phyloP scores from a whole-genome alignment of 1,140 invertebrate genomes.

The Leptopilina boulardi region DNA sequence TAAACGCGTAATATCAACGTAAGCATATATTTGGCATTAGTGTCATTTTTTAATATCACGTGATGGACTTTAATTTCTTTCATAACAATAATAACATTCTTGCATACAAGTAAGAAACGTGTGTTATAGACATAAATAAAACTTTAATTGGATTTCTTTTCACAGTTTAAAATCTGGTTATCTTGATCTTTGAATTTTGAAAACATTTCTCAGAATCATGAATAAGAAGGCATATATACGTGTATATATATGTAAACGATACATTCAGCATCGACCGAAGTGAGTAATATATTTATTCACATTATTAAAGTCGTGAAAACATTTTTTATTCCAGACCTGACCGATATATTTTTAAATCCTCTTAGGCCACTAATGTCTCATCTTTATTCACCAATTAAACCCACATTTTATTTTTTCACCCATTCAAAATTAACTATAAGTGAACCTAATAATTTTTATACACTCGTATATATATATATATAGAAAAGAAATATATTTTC shows the following conservation, averaged over 20 bases:
- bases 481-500: neutral
- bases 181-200: slow-evolving; percentile 25
- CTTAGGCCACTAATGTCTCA: neutral
- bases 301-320: neutral
- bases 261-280: neutral
- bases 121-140: neutral
- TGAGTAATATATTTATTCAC: neutral
- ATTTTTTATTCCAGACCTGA: slow-evolving; percentile 8
- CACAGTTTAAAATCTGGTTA: slow-evolving; percentile 2
- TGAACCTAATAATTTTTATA: neutral
- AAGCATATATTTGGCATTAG: neutral
- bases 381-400: slow-evolving; percentile 11
- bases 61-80: neutral
- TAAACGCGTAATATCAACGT: no score
- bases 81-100: neutral
- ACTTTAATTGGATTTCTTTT: slow-evolving; percentile 21
- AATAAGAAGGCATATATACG: neutral
- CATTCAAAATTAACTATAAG: neutral
- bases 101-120: neutral
- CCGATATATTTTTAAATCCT: neutral
- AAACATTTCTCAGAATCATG: slow-evolving; percentile 27
- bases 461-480: neutral
- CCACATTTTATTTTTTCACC: neutral
- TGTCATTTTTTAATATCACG: neutral
- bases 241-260: no score